Evolutionary conservation across 1,140 invertebrate species (phyloP), one percentile per base, ranked within the genome.

Genomic region (Anastatus disparis): DNA sequence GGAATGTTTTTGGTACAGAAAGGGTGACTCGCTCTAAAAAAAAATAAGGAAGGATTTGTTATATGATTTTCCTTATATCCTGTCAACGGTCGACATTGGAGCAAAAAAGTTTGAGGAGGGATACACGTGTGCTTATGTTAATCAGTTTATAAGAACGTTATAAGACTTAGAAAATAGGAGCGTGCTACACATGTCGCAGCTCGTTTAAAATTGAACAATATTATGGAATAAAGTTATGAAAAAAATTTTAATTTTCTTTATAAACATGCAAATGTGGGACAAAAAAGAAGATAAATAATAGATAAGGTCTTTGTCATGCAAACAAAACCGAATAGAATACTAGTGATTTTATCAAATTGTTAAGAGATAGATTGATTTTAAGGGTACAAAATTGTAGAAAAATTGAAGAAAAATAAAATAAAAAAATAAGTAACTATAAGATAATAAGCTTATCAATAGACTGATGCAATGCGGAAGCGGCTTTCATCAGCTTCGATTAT

Each of bases 401-500:
- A n/a, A n/a, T n/a, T n/a, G n/a, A n/a, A n/a, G n/a, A n/a, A 26
- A 9, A 6, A 2, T 22, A 44, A 38, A 27, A 20, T 4, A 35
- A 6, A 35, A 10, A 35, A 35, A 35, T 35, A 10, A 12, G 29
- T 50, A 70, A 55, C 67, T 53, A 62, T 53, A 44, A 70, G 59
- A 64, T 71, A 72, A 50, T 56, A 61, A 72, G 70, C 73, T 75
- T 74, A 77, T 77, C 74, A n/a, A 12, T 22, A 42, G 75, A 71
- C 80, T 84, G 82, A 83, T 80, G 82, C 82, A 85, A 85, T 75
- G 70, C 78, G 79, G 81, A 83, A 81, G 73, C 73, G 70, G 64
- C 76, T 85, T 85, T 84, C 83, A 78, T 85, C 82, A 84, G 78
- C 78, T 74, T 62, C 10, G n/a, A n/a, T n/a, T n/a, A n/a, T n/a